Evolutionary conservation across 92 coral and sea anemone genomes (phyloP), one percentile per base, ranked within the genome.

Genomic region (Galaxea fascicularis): DNA sequence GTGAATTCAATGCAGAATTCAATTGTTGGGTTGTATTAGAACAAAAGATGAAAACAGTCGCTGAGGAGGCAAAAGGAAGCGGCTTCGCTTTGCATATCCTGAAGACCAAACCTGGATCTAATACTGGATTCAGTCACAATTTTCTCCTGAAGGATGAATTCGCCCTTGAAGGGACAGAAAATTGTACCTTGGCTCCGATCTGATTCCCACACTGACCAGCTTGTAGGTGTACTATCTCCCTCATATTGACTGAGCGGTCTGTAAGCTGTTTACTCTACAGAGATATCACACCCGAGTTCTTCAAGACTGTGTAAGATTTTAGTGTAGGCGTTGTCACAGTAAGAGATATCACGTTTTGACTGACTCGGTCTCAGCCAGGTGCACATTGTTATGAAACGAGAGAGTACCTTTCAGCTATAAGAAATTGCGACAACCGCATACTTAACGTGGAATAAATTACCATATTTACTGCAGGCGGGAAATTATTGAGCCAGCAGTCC

Each of bases 161-260:
- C 78, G 46, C 68, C 35, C 44, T 15, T 4, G 28, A 14, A 24
- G 59, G 18, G n/a, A 65, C 18, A 63, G n/a, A 51, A 35, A 26
- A 56, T 45, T 80, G 63, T 74, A 95, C 98, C 97, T 95, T 95
- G 0, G 98, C 97, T 39, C 98, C 98, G 59, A 95, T 95, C 77
- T 95, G 98, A 78, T 95, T 95, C 26, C 98, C 98, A 68, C 98
- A 95, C 49, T 95, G 98, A 7, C 98, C 98, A 21, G 93, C 98
- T 71, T 95, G 98, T 14, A 95, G 73, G 65, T 95, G 98, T 0
- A 95, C 97, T 56, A 95, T 95, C 85, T 95, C 98, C 79, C 98
- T 87, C 98, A 95, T 95, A 29, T 31, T 81, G 30, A 59, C 56
- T 25, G 29, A 35, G 18, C 24, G 30, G 76, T 65, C 21, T 27